A percentile compares a stretch with the other conserved stretches of the same genome.
phyloP scores from a whole-genome alignment of 2,888 invertebrate species.

The Invenusta paracnida region DNA sequence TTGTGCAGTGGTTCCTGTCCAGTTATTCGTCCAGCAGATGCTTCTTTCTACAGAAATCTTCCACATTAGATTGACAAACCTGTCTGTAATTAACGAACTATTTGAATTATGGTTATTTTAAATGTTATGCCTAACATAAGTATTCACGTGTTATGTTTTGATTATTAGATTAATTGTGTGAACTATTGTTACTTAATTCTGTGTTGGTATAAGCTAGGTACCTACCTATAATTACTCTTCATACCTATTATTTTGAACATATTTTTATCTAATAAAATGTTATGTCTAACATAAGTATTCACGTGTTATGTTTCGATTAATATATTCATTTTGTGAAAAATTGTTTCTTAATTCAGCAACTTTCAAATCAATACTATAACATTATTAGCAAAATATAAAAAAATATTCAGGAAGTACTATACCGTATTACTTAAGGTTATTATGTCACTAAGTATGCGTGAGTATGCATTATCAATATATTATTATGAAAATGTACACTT shows the following conservation, averaged over 20 bases:
- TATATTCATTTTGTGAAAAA: no score
- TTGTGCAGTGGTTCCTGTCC: not conserved
- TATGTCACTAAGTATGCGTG: not conserved
- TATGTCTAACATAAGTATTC: no score
- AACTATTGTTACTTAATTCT: not conserved
- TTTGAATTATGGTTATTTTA: not conserved
- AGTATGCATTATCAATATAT: not conserved
- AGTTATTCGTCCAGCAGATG: not conserved
- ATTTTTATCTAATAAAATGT: not conserved
- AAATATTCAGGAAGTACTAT: not conserved
- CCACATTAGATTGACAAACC: not conserved
- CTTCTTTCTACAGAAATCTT: not conserved
- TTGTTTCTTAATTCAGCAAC: not conserved
- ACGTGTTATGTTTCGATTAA: no score
- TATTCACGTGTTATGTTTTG: not conserved
- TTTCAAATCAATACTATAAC: not conserved
- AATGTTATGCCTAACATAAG: not conserved
- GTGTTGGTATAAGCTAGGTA: not conserved
- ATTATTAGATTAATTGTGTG: not conserved
- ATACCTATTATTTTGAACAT: not conserved
- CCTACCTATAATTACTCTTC: not conserved
- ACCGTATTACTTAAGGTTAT: not conserved
- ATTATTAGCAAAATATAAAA: not conserved
- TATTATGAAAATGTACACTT: not conserved
- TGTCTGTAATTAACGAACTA: not conserved